These are phyloP conservation scores for Stenichneumon culpator DNA, from an alignment of 2,888 invertebrate genomes.

Conservation along the genomic window DNA sequence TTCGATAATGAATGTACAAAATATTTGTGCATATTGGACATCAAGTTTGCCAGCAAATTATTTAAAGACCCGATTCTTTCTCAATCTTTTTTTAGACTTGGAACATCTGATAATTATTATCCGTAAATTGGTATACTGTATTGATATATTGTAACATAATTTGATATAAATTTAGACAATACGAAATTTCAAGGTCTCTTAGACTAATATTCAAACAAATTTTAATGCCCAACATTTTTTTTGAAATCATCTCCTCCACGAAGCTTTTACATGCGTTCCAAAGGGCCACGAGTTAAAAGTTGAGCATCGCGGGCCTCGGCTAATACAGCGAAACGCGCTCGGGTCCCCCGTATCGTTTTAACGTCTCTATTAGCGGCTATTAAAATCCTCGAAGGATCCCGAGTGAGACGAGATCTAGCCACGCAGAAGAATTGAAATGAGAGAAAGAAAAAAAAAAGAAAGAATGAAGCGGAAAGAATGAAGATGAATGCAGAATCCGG, in stretches of 20 bases:
- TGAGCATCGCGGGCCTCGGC: conserved; percentile 78
- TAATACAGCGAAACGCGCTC: conserved; percentile 39
- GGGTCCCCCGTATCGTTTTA: conserved; percentile 84
- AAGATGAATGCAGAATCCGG: conserved; percentile 57
- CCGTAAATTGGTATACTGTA: too few relatives aligned
- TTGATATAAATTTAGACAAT: too few relatives aligned
- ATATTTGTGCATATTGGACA: too few relatives aligned
- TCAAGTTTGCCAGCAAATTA: too few relatives aligned
- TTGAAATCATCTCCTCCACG: background rate
- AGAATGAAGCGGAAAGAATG: conserved; percentile 51
- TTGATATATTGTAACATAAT: too few relatives aligned
- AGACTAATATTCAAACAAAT: too few relatives aligned
- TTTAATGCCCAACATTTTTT: background rate
- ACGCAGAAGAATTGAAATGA: conserved; percentile 39
- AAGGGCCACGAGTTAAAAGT: conserved; percentile 70
- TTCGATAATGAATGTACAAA: background rate
- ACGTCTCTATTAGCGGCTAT: conserved; percentile 85
- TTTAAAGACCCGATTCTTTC: too few relatives aligned
- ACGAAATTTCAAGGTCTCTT: too few relatives aligned
- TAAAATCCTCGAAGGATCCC: conserved; percentile 76
- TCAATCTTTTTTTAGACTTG: too few relatives aligned
- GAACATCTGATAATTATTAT: too few relatives aligned
- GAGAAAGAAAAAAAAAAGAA: conserved; percentile 65
- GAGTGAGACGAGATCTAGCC: conserved; percentile 69
- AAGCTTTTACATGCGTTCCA: background rate